Evolutionary conservation across 2,888 invertebrate species (phyloP), one percentile per base, ranked within the genome.

Genomic region (Leptopilina syphax): DNA sequence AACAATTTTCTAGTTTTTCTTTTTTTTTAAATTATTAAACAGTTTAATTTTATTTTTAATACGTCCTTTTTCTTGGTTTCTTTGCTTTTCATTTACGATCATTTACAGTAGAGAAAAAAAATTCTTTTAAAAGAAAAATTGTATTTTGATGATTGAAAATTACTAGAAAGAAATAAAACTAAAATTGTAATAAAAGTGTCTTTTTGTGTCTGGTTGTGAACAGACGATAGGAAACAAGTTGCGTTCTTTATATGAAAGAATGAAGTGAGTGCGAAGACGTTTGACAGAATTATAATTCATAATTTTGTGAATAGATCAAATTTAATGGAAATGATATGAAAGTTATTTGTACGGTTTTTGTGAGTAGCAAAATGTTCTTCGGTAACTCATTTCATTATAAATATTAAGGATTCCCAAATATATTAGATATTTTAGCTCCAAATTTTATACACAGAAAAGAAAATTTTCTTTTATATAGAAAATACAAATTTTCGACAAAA

Each of bases 321-420:
- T 9, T 67, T 34, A 50, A 50, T 50, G 50, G 12, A 50, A n/a
- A 73, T 27, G n/a, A 73, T 27, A 70, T n/a, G 0, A 73, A 57
- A 57, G 54, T 73, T 7, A 47, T 6, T 13, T 73, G n/a, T 73
- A 73, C 57, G 73, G 13, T 54, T 70, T 70, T 54, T 54, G 67
- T n/a, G 47, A 68, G 4, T 54, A 70, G 13, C 8, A 34, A 70
- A 10, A 24, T 7, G 0, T n/a, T 54, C 2, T 13, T 47, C 47
- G 67, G 47, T 67, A 47, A 18, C 67, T 67, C 47, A 12, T 70
- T 27, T 44, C 44, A 44, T 8, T 73, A 12, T n/a, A 34, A 34
- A 54, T 73, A 8, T 54, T 73, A 57, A 54, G 13, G 34, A 73
- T 54, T 34, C n/a, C 27, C n/a, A n/a, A 34, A 34, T 34, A 18